Evolutionary conservation across 2,888 invertebrate species (phyloP), one percentile per base, ranked within the genome.

Genomic region (Teinopalpus imperialis): DNA sequence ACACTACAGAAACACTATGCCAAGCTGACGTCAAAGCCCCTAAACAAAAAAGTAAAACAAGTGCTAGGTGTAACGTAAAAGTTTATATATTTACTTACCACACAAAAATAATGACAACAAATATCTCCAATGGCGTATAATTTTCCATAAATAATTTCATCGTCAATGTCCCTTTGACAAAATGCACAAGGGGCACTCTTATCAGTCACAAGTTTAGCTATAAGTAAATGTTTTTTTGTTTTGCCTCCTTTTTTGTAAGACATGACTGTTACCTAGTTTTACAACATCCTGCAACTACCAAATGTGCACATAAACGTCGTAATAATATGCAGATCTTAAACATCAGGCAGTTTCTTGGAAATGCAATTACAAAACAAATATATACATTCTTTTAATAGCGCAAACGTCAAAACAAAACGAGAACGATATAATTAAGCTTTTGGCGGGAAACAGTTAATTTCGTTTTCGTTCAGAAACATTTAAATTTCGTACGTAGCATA

Each of bases 31-130:
- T n/a, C n/a, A n/a, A n/a, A n/a, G n/a, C n/a, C n/a, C n/a, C n/a
- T n/a, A n/a, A n/a, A n/a, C n/a, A n/a, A n/a, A n/a, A n/a, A n/a
- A n/a, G n/a, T n/a, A n/a, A n/a, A n/a, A n/a, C n/a, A n/a, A n/a
- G n/a, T n/a, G n/a, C n/a, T n/a, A n/a, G n/a, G n/a, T n/a, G n/a
- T n/a, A n/a, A n/a, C n/a, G n/a, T n/a, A n/a, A n/a, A n/a, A n/a
- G n/a, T n/a, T n/a, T n/a, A n/a, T n/a, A n/a, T n/a, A n/a, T n/a
- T 9, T 10, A 82, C 90, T 86, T 88, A 95, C 95, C 82, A 94
- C 87, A 69, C 95, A 95, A 74, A 92, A 94, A 61, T 94, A 93
- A 68, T 95, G 95, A 1, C 93, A 93, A 23, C 90, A 78, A 14
- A 94, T 77, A 6, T 90, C 85, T 6, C 89, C 82, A 31, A 90